phyloP scores from a whole-genome alignment of 2,113 vertebrate genomes.

The Malurus cyaneus region DNA sequence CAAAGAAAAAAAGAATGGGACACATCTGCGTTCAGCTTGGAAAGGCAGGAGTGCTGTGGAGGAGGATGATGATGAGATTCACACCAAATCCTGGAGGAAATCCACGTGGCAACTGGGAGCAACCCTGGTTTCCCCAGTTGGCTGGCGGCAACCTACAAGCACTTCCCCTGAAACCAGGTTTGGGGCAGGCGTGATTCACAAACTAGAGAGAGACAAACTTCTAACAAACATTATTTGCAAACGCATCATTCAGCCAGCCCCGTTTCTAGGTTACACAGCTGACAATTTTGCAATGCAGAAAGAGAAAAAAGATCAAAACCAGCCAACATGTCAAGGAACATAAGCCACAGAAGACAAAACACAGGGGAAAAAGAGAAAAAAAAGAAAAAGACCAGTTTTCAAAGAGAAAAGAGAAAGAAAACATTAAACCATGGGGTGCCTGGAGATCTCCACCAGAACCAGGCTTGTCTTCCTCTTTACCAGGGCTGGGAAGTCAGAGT shows the following conservation, averaged over 20 bases:
- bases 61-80: not conserved
- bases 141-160: not conserved
- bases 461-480: not conserved
- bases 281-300: slow-evolving; percentile 60
- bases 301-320: slow-evolving; percentile 67
- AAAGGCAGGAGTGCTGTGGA: not conserved
- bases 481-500: not conserved
- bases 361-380: not conserved
- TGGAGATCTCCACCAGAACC: not conserved
- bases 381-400: not conserved
- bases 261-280: slow-evolving; percentile 62
- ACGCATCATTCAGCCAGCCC: slow-evolving; percentile 44
- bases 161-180: not conserved
- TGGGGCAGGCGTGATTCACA: not conserved
- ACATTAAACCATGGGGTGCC: slow-evolving; percentile 34
- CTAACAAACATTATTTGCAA: slow-evolving; percentile 61
- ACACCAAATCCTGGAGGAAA: not conserved
- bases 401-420: slow-evolving; percentile 41
- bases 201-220: slow-evolving; percentile 32
- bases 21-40: not conserved
- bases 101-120: fast-evolving
- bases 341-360: slow-evolving; percentile 65
- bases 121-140: not conserved
- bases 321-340: slow-evolving; percentile 61
- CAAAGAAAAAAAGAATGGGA: not conserved